These are phyloP conservation scores for Aricia artaxerxes DNA, from an alignment of 2,888 invertebrate genomes.

Conservation along the genomic window DNA sequence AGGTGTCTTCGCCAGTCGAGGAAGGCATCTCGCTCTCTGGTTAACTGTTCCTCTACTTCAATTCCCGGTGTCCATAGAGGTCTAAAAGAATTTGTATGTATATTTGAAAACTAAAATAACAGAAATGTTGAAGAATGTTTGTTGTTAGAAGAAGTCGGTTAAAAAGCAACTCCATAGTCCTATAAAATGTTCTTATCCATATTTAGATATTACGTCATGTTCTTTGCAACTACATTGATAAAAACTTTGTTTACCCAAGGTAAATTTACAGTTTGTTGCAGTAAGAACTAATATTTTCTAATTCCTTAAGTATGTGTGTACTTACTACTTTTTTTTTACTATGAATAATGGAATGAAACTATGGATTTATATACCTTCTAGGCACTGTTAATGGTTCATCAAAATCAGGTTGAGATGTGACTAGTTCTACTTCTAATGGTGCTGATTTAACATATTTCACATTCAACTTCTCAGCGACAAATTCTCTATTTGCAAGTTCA, in stretches of 20 bases:
- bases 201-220: no score
- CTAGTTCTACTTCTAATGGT: constrained; percentile 62
- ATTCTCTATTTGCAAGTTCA: constrained; percentile 96
- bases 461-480: constrained; percentile 94
- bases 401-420: constrained; percentile 70
- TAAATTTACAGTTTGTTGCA: no score
- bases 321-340: no score
- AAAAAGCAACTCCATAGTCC: no score
- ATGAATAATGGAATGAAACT: no score
- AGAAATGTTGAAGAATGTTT: no score
- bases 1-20: constrained; percentile 94
- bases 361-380: constrained; percentile 78
- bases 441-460: constrained; percentile 78
- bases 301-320: no score
- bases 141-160: no score
- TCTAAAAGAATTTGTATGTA: constrained; percentile 60
- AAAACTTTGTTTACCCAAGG: no score
- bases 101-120: background rate
- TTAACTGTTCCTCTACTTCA: constrained; percentile 89
- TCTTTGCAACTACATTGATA: no score
- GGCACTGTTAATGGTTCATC: constrained; percentile 83
- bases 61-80: constrained; percentile 90
- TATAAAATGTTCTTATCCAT: no score
- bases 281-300: no score
- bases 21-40: constrained; percentile 90